These are phyloP conservation scores for Chrosomus eos DNA, from an alignment of 2,797 vertebrate genomes.

Conservation along the genomic window DNA sequence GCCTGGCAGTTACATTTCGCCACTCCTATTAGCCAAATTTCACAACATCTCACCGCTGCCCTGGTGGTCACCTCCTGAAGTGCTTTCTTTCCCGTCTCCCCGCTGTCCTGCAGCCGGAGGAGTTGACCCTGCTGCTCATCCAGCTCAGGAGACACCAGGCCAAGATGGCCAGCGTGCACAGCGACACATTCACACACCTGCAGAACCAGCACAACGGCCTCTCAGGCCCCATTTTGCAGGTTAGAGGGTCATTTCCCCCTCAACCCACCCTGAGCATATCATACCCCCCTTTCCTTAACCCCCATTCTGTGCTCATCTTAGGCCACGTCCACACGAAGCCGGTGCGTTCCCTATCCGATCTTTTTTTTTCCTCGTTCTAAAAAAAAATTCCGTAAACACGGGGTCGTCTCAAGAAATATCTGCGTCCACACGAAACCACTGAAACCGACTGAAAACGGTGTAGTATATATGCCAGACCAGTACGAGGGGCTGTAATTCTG, in stretches of 20 bases:
- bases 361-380: too few relatives aligned
- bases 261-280: slow-evolving; percentile 63
- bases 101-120: slow-evolving; percentile 92
- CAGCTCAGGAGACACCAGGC: slow-evolving; percentile 97
- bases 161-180: slow-evolving; percentile 90
- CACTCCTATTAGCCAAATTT: slow-evolving; percentile 70
- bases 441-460: too few relatives aligned
- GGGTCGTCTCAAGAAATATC: too few relatives aligned
- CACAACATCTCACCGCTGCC: slow-evolving; percentile 14
- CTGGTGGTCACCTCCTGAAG: slow-evolving; percentile 46
- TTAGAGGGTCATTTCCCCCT: slow-evolving; percentile 76
- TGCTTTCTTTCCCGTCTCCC: slow-evolving; percentile 74
- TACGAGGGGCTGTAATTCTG: too few relatives aligned
- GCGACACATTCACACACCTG: slow-evolving; percentile 90
- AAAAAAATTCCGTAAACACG: too few relatives aligned
- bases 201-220: slow-evolving; percentile 90
- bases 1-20: slow-evolving; percentile 43
- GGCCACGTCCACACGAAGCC: too few relatives aligned
- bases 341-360: too few relatives aligned
- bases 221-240: slow-evolving; percentile 90
- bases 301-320: slow-evolving; percentile 63
- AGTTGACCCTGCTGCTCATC: slow-evolving; percentile 97
- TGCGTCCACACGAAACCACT: too few relatives aligned
- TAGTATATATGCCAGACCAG: too few relatives aligned
- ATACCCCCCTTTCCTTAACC: slow-evolving; percentile 65